Evolutionary conservation across 1,140 invertebrate genomes (phyloP).

Genomic region (Harlomillsia oculata): DNA sequence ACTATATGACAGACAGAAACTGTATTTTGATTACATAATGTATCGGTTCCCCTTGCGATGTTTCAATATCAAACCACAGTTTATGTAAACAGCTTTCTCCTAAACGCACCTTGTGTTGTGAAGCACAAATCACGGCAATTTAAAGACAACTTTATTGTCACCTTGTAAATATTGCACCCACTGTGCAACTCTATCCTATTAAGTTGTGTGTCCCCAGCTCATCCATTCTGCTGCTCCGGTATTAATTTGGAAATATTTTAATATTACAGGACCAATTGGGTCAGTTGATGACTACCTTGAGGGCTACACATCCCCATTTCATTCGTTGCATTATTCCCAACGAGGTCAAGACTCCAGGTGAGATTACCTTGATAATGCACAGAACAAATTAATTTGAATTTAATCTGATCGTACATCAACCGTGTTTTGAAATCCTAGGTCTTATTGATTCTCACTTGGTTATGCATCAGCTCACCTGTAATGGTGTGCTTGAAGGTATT

Average conservation of each 20-base stretch:
- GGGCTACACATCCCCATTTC: slow-evolving; percentile 54
- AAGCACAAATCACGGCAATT: background rate
- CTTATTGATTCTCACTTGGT: slow-evolving; percentile 98
- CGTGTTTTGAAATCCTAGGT: slow-evolving; percentile 48
- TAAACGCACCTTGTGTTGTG: background rate
- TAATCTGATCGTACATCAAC: slow-evolving; percentile 29
- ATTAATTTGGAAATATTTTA: background rate
- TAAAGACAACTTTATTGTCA: background rate
- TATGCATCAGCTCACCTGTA: slow-evolving; percentile 99
- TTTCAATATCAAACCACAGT: slow-evolving; percentile 1
- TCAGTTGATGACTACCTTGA: slow-evolving; percentile 48
- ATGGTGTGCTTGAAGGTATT: slow-evolving; percentile 99
- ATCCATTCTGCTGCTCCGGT: background rate
- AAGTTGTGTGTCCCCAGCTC: background rate
- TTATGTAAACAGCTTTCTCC: background rate
- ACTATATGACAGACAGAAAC: background rate
- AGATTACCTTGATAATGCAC: slow-evolving; percentile 40
- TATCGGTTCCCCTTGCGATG: background rate
- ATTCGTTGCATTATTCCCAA: slow-evolving; percentile 61
- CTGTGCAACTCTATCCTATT: too few relatives aligned
- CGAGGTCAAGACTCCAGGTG: slow-evolving; percentile 51
- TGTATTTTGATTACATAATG: background rate
- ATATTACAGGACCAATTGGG: slow-evolving; percentile 42
- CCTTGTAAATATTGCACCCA: background rate
- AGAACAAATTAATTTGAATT: background rate